These are phyloP conservation scores for Heliconius charithonia DNA, from an alignment of 2,888 invertebrate genomes.

Conservation along the genomic window DNA sequence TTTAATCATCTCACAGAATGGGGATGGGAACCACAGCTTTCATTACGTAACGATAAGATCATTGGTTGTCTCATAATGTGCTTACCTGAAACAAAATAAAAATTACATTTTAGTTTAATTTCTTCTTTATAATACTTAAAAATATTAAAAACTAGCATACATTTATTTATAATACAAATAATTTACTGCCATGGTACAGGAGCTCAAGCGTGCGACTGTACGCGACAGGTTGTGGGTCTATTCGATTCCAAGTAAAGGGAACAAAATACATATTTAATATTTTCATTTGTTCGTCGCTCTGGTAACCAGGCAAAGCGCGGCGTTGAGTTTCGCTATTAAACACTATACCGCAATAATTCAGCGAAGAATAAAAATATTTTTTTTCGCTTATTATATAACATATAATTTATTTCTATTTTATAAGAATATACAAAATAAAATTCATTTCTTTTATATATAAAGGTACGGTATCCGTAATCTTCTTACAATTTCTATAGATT, in stretches of 20 bases:
- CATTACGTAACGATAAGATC: not conserved
- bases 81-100: conserved; percentile 36
- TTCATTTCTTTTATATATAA: conserved; percentile 10
- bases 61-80: not conserved
- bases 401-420: not conserved
- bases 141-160: too few relatives aligned
- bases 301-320: not conserved
- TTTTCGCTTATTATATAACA: not conserved
- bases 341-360: not conserved
- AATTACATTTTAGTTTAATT: not conserved
- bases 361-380: not conserved
- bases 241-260: not conserved
- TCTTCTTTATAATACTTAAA: too few relatives aligned
- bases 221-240: not conserved
- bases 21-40: not conserved
- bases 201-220: not conserved
- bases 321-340: not conserved
- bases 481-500: conserved; percentile 51
- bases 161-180: too few relatives aligned
- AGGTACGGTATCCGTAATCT: conserved; percentile 44
- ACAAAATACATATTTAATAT: not conserved
- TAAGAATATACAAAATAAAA: conserved; percentile 17
- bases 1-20: not conserved
- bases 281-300: not conserved
- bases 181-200: too few relatives aligned